Percentiles rank a stretch among this genome's conserved stretches.
These are phyloP conservation scores for Andrena fulva DNA, from an alignment of 2,888 invertebrate species.

Conservation along the genomic window DNA sequence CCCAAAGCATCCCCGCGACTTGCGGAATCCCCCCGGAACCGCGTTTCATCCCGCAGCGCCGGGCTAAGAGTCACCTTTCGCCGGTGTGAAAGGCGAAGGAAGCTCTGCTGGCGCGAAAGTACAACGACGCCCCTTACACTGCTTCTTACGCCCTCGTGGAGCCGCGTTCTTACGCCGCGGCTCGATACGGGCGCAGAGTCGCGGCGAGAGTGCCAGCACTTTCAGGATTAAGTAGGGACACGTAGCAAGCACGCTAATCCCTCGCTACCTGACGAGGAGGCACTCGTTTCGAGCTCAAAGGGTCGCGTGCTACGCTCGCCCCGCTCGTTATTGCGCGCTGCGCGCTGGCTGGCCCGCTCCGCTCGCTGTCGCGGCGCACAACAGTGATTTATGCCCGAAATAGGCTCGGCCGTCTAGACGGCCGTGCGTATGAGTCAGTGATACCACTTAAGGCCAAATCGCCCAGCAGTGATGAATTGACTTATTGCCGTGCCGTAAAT, in stretches of 20 bases:
- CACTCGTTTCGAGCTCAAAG: slow-evolving; percentile 53
- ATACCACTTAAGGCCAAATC: slow-evolving; percentile 61
- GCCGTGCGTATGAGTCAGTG: slow-evolving; percentile 62
- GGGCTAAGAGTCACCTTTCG: background rate
- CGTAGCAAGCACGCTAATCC: slow-evolving; percentile 43
- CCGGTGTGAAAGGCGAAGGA: slow-evolving; percentile 12
- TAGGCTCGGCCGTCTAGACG: slow-evolving; percentile 52
- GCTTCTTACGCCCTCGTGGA: background rate
- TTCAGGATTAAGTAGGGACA: slow-evolving; percentile 27
- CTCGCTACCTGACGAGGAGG: slow-evolving; percentile 34
- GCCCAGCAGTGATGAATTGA: slow-evolving; percentile 60
- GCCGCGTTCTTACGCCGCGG: slow-evolving; percentile 7
- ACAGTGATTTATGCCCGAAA: slow-evolving; percentile 68
- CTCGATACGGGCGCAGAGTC: background rate
- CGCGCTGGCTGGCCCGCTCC: slow-evolving; percentile 28
- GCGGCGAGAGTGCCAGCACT: background rate
- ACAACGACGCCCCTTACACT: too few species aligned
- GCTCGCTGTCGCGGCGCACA: slow-evolving; percentile 20
- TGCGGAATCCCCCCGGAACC: too few species aligned
- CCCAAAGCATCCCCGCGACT: too few species aligned
- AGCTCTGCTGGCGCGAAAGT: background rate
- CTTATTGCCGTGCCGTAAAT: slow-evolving; percentile 62
- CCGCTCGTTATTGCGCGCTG: slow-evolving; percentile 70
- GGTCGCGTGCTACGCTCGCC: slow-evolving; percentile 66
- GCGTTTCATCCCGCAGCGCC: background rate